Evolutionary conservation across 2,888 invertebrate species (phyloP), one percentile per base, ranked within the genome.

Genomic region (Vannuccia rotundouncinata): DNA sequence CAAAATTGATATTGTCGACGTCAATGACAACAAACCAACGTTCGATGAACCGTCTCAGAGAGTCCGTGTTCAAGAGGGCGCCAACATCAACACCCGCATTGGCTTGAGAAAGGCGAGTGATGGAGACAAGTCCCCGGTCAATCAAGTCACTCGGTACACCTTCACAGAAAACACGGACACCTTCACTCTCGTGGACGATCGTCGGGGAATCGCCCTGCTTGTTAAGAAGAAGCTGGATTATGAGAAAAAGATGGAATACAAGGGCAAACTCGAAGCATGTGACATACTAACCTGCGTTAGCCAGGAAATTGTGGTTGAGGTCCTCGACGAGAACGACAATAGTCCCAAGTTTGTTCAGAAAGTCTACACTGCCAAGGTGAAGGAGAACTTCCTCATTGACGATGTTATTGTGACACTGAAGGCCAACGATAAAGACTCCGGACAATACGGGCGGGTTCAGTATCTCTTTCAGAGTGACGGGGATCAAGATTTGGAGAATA

Each of bases 311-410:
- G 59, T 30, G 0, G 79, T 80, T 25, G 80, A 80, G 1, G 29
- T 80, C 1, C 25, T 45, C 1, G 80, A 80, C 28, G 80, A 45
- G 28, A 80, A 80, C 28, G 80, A 80, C 31, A 80, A 80, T 59
- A 80, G 74, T 28, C 80, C 80, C 17, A 5, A 30, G n/a, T 80
- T 78, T 60, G 29, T 13, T 1, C 1, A 74, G 27, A 78, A 60
- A 2, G 25, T 5, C 28, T 78, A 78, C 66, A 78, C 25, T 17
- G 78, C 29, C 1, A n/a, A 5, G n/a, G 5, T 78, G 25, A 27
- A 60, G 1, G 78, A 78, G 30, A 78, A 59, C 25, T 29, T 66
- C 1, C 59, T 60, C 13, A 59, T 66, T 2, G 78, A 60, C 1
- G 60, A 30, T 60, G n/a, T 66, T 25, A 60, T 78, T 17, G 1